These are phyloP conservation scores for Drosophila kuntzei DNA, from an alignment of 2,888 invertebrate species.

Conservation along the genomic window DNA sequence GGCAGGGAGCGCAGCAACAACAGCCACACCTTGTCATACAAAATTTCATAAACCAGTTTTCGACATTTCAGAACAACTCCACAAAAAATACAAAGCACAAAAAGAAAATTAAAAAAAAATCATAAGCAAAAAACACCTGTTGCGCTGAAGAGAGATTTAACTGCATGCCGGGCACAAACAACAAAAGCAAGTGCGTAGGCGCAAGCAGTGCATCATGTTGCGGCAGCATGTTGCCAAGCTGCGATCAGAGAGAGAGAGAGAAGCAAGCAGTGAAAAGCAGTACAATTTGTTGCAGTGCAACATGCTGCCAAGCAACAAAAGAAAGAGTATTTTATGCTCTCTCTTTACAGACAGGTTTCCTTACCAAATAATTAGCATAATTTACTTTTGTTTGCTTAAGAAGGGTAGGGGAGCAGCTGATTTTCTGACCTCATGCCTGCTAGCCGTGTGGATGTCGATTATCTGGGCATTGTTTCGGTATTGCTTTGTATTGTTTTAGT, in stretches of 20 bases:
- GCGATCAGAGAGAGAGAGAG: conserved; percentile 7
- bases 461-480: conserved; percentile 8
- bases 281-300: neutral
- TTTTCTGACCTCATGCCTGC: conserved; percentile 60
- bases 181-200: conserved; percentile 13
- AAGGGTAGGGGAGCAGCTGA: conserved; percentile 20
- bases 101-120: conserved; percentile 9
- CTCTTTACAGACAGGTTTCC: conserved; percentile 53
- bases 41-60: conserved; percentile 38
- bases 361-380: conserved; percentile 71
- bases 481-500: conserved; percentile 59
- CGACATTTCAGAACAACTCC: conserved; percentile 22
- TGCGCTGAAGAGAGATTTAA: conserved; percentile 6
- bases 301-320: conserved; percentile 3
- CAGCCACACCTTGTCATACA: conserved; percentile 12
- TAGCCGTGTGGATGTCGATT: conserved; percentile 27
- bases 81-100: conserved; percentile 17
- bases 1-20: conserved; percentile 70
- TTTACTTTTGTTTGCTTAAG: conserved; percentile 51
- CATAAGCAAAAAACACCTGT: conserved; percentile 48
- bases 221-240: conserved; percentile 25
- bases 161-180: conserved; percentile 17
- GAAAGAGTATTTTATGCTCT: neutral
- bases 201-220: conserved; percentile 40
- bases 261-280: neutral